Base-by-base conservation (phyloP, 2,797 vertebrate genomes). In the Parauchenoglanis ngamensis region DNA sequence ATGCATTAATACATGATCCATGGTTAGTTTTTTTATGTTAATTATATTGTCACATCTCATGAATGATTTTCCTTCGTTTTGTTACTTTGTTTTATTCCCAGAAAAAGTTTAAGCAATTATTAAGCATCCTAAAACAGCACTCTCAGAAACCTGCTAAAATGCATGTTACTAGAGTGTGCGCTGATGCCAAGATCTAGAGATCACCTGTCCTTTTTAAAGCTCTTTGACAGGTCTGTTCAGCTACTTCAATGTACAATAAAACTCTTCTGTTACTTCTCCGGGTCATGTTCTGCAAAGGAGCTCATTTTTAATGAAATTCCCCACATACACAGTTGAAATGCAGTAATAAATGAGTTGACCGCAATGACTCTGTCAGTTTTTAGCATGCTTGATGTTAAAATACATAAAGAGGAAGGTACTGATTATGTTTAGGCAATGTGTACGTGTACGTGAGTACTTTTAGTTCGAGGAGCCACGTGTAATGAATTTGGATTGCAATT, bases 221-320 rank as follows among this genome's bases (percentile, higher is more conserved):
- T 67, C 13, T 21, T 67, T 52, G 6, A 23, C n/a, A 6, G 5
- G 25, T 63, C 35, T 80, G 78, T 31, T 52, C 2, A 0, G 78
- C 23, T 80, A 11, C 12, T 80, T 80, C 23, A 63, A 2, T 63
- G 63, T 83, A 31, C n/a, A 83, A 68, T 83, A 83, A 83, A 82
- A 15, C 57, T 15, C 23, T 63, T 79, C 56, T 82, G 40, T 52
- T 67, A 21, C 17, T 4, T 31, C 80, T 35, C 40, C 44, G 19
- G 1, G 8, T 49, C 7, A 28, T 52, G 46, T 12, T 52, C 46
- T 83, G 8, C 8, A 82, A 13, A 25, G 44, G 28, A 52, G 7
- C 25, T 21, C 67, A 31, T 82, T 49, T 49, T 28, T 31, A 49
- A 67, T 49, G 44, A 65, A 7, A 17, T n/a, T n/a, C 10, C 25